Conservation (phyloP, 2,888 invertebrate genomes). For the Pantelozetes paolii region DNA sequence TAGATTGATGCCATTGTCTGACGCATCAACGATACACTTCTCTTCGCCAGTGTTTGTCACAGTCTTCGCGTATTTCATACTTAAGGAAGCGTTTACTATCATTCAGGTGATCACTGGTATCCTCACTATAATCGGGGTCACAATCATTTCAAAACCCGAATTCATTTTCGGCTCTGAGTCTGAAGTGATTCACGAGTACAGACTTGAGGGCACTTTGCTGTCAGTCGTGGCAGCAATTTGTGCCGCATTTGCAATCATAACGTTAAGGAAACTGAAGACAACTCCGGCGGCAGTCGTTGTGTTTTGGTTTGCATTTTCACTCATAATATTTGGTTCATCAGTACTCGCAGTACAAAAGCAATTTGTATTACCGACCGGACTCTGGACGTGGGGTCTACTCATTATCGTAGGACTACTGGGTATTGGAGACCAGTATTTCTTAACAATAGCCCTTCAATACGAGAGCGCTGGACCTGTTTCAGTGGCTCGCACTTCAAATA, state of each 20-base stretch:
- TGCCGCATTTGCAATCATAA: constrained; percentile 33
- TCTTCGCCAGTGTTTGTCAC: constrained; percentile 39
- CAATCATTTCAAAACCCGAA: constrained; percentile 37
- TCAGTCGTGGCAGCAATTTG: constrained; percentile 19
- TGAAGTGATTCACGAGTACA: constrained; percentile 7
- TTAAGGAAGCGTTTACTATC: constrained; percentile 28
- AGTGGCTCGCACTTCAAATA: constrained; percentile 83
- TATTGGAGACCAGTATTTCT: constrained; percentile 58
- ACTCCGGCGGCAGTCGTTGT: constrained; percentile 38
- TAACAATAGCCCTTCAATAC: constrained; percentile 78
- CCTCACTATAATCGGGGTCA: constrained; percentile 36
- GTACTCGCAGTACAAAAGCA: not conserved
- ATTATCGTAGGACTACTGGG: constrained; percentile 31
- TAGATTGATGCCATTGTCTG: constrained; percentile 33
- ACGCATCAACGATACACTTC: constrained; percentile 40
- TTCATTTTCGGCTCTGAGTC: constrained; percentile 30
- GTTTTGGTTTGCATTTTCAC: constrained; percentile 39
- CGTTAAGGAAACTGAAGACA: constrained; percentile 38
- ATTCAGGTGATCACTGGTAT: constrained; percentile 27
- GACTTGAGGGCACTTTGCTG: constrained; percentile 10
- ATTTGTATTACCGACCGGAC: not conserved
- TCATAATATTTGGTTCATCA: constrained; percentile 30
- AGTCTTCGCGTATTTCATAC: constrained; percentile 36
- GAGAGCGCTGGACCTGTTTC: constrained; percentile 88
- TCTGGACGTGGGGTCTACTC: constrained; percentile 22